Percentiles rank a stretch among this genome's conserved stretches.
These are phyloP conservation scores for Coranthus polyacanthus DNA, from an alignment of 2,797 vertebrate species.

Conservation along the genomic window DNA sequence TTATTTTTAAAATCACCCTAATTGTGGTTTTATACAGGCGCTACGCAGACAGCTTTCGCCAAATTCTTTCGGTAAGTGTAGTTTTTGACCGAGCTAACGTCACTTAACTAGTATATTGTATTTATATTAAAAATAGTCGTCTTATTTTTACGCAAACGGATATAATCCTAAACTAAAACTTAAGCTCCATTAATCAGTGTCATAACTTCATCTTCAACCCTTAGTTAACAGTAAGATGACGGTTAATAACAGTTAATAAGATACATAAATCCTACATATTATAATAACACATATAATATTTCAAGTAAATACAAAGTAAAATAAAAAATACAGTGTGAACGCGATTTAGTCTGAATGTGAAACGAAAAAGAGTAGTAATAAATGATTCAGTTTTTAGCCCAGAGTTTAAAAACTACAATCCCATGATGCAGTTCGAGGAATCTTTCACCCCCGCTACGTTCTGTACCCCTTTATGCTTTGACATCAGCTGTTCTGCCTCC, in stretches of 20 bases:
- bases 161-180: too few relatives aligned
- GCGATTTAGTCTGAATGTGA: too few relatives aligned
- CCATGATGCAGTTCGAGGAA: slow-evolving; percentile 69
- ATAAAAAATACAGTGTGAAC: too few relatives aligned
- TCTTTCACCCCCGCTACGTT: slow-evolving; percentile 16
- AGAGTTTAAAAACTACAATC: slow-evolving; percentile 79
- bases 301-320: too few relatives aligned
- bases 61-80: slow-evolving; percentile 43
- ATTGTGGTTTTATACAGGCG: slow-evolving; percentile 58
- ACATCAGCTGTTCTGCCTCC: slow-evolving; percentile 76
- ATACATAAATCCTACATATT: too few relatives aligned
- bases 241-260: too few relatives aligned
- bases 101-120: background rate
- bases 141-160: too few relatives aligned
- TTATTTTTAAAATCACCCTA: background rate
- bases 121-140: too few relatives aligned
- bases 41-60: background rate
- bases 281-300: too few relatives aligned
- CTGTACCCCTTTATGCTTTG: slow-evolving; percentile 38
- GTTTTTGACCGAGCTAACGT: slow-evolving; percentile 23
- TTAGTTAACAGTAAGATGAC: too few relatives aligned
- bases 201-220: background rate
- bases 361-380: background rate
- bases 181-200: background rate
- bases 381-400: background rate